phyloP scores from a whole-genome alignment of 1,140 invertebrate species.

The Bilobella aurantiaca region DNA sequence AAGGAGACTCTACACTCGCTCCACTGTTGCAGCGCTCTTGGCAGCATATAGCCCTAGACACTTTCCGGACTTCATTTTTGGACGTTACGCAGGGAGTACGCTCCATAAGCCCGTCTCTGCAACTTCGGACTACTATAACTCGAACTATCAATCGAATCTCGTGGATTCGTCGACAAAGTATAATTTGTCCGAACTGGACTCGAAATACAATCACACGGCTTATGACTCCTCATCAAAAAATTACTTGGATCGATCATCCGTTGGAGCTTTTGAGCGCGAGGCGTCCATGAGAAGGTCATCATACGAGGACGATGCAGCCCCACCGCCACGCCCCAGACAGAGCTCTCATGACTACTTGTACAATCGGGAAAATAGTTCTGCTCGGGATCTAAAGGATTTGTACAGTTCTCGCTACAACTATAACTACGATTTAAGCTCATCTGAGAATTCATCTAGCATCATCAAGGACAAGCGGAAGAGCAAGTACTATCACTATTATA shows the following conservation, averaged over 20 bases:
- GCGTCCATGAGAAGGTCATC: not conserved
- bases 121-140: not conserved
- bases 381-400: not conserved
- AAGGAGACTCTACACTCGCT: not conserved
- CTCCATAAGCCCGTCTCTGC: not conserved
- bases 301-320: not conserved
- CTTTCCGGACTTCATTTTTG: conserved; percentile 7
- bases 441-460: not conserved
- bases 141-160: not conserved
- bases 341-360: not conserved
- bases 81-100: not conserved
- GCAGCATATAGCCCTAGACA: not conserved
- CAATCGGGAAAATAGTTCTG: not conserved
- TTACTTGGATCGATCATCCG: not conserved
- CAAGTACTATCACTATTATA: conserved; percentile 4
- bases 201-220: not conserved
- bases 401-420: conserved; percentile 1
- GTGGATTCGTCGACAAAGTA: not conserved
- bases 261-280: not conserved
- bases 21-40: not conserved
- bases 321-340: not conserved
- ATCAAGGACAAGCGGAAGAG: conserved; percentile 6
- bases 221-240: not conserved
- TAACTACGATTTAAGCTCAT: not conserved
- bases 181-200: not conserved